A percentile compares a stretch with the other conserved stretches of the same genome.
Conservation (phyloP, 2,113 vertebrate species). For the Hassar affinis region DNA sequence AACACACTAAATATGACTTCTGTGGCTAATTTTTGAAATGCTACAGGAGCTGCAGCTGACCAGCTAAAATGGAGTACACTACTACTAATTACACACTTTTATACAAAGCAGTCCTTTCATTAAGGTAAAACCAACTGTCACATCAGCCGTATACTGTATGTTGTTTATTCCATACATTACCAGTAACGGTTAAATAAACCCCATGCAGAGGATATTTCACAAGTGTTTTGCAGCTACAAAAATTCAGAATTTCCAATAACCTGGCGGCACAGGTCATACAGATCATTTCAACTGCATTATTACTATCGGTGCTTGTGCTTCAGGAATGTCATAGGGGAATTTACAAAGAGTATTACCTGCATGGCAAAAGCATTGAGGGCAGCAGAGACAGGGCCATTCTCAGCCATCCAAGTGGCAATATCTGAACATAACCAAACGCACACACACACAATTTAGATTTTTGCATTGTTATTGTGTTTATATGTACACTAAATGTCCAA, state of each 20-base stretch:
- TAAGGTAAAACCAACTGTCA: background rate
- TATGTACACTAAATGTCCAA: background rate
- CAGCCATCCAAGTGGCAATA: slow-evolving; percentile 83
- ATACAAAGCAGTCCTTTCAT: background rate
- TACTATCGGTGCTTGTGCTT: background rate
- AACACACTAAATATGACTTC: background rate
- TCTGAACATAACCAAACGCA: slow-evolving; percentile 62
- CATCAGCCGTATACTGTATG: background rate
- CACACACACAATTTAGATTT: background rate
- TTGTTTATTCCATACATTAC: background rate
- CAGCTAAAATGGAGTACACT: background rate
- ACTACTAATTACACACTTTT: background rate
- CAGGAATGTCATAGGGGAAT: background rate
- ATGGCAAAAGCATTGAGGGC: slow-evolving; percentile 91
- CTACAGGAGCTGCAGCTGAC: background rate
- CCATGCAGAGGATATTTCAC: background rate
- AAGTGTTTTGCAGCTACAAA: background rate
- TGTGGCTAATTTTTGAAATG: background rate
- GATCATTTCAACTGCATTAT: background rate
- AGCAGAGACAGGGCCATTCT: slow-evolving; percentile 84
- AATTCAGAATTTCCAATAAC: background rate
- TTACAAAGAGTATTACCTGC: slow-evolving; percentile 73
- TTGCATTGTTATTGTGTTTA: background rate
- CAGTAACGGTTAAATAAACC: background rate
- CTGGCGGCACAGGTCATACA: background rate